Percentiles rank a stretch among this genome's conserved stretches.
Evolutionary conservation across 2,113 vertebrate genomes (phyloP).

Genomic region (Buteo buteo): DNA sequence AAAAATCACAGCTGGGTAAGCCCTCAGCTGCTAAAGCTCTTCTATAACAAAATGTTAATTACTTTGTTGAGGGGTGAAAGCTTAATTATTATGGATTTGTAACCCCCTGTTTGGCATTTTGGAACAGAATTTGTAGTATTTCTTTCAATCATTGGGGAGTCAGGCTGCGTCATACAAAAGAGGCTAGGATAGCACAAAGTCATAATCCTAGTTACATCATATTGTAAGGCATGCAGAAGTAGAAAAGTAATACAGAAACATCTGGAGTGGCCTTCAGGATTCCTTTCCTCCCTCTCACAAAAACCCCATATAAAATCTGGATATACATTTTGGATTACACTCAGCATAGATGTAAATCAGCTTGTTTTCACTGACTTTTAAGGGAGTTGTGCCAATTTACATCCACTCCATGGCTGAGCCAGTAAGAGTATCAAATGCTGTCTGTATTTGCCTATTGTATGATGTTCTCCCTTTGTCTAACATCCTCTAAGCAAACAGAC

Average conservation of each 20-base stretch:
- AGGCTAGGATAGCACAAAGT: background rate
- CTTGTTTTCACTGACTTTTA: background rate
- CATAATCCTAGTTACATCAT: background rate
- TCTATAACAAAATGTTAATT: conserved; percentile 22
- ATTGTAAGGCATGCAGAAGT: background rate
- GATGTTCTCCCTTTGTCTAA: background rate
- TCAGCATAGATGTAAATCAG: background rate
- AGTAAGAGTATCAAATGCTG: background rate
- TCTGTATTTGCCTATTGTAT: background rate
- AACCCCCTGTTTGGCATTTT: background rate
- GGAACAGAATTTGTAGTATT: conserved; percentile 2
- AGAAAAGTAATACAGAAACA: background rate
- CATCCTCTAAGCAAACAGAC: background rate
- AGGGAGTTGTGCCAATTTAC: background rate
- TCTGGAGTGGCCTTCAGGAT: background rate
- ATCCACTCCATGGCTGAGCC: background rate
- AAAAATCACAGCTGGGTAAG: conserved; percentile 10
- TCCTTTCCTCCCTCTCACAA: background rate
- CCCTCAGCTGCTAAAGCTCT: background rate
- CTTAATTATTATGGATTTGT: conserved; percentile 22
- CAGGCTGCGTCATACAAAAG: background rate
- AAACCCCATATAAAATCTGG: background rate
- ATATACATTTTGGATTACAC: background rate
- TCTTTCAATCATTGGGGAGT: background rate
- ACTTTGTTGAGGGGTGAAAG: conserved; percentile 9